Base-by-base conservation (phyloP, 2,888 invertebrate genomes). In the Caenorhabditis doughertyi region DNA sequence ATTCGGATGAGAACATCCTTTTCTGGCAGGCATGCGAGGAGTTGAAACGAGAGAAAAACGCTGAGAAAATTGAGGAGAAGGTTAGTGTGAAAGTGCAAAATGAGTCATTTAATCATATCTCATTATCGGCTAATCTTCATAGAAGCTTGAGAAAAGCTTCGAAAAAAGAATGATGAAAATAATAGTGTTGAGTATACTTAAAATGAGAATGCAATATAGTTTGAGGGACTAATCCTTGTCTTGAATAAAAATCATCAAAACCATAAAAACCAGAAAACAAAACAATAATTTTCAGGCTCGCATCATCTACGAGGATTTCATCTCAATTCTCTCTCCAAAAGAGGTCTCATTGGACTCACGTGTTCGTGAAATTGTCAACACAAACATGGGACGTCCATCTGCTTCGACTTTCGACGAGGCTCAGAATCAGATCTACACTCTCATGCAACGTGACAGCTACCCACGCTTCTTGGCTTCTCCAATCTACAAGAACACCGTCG, bases 381-480 rank as follows among this genome's bases (percentile, higher is more conserved):
- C 95, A 91, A 98, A 98, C 94, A 99, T 99, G 97, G 95, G 96
- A 2, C 80, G 84, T 23, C 85, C 85, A 56, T 86, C 86, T 0
- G 95, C 97, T 90, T 95, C 96, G 93, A 98, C 97, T 86, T 99
- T 99, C 94, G 98, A 98, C 94, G 98, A 99, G 94, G 99, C 99
- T 92, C 99, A 99, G 94, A 94, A 97, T 92, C 99, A 99, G 94
- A 99, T 99, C 93, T 99, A 97, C 94, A 99, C 98, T 90, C 94
- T 99, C 92, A 99, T 99, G 99, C 98, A 98, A 94, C 95, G 98
- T 92, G 99, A 99, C 94, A 98, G 98, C 88, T 99, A 98, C 94
- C 98, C 98, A 91, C 95, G 86, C 47, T 91, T 97, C 94, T 95
- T 98, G 92, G 96, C 96, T 94, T 97, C 97, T 89, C 94, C 95